Percentiles rank a stretch among this genome's conserved stretches.
Conservation (phyloP, 2,888 invertebrate genomes). For the Lasius fuliginosus region DNA sequence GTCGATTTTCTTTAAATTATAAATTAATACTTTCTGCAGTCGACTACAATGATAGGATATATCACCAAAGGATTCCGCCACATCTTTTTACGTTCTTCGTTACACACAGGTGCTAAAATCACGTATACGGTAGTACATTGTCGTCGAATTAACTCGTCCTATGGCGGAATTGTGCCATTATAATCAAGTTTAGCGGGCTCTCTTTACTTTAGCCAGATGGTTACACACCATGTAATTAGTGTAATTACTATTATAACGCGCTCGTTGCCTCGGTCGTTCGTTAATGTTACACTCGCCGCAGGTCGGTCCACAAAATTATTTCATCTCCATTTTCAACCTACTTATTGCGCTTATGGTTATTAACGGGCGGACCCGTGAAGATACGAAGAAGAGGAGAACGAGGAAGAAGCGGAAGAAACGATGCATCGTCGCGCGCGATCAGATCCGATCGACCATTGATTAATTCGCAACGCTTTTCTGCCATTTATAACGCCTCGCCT, state of each 20-base stretch:
- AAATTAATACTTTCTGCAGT: not conserved
- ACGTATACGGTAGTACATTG: slow-evolving; percentile 42
- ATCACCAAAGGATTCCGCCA: not conserved
- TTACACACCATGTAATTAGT: slow-evolving; percentile 62
- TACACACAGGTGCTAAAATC: not conserved
- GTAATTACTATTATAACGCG: slow-evolving; percentile 70
- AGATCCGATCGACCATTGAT: slow-evolving; percentile 69
- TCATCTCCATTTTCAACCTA: slow-evolving; percentile 67
- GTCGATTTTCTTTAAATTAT: not conserved
- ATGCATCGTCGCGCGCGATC: slow-evolving; percentile 21
- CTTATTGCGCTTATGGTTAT: slow-evolving; percentile 69
- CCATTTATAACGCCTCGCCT: slow-evolving; percentile 77
- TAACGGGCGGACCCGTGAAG: slow-evolving; percentile 48
- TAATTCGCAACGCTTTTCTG: slow-evolving; percentile 76
- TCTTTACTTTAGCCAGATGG: slow-evolving; percentile 51
- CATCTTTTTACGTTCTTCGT: not conserved
- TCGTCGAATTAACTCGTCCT: slow-evolving; percentile 62
- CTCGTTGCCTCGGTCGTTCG: slow-evolving; percentile 54
- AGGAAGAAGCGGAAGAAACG: slow-evolving; percentile 19
- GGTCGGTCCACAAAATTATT: slow-evolving; percentile 58
- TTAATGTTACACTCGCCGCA: slow-evolving; percentile 59
- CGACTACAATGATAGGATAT: not conserved
- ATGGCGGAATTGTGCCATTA: slow-evolving; percentile 60
- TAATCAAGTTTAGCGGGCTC: slow-evolving; percentile 65
- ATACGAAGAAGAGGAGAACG: slow-evolving; percentile 32